Evolutionary conservation across 2,113 vertebrate genomes (phyloP).

Genomic region (Menidia beryllina): DNA sequence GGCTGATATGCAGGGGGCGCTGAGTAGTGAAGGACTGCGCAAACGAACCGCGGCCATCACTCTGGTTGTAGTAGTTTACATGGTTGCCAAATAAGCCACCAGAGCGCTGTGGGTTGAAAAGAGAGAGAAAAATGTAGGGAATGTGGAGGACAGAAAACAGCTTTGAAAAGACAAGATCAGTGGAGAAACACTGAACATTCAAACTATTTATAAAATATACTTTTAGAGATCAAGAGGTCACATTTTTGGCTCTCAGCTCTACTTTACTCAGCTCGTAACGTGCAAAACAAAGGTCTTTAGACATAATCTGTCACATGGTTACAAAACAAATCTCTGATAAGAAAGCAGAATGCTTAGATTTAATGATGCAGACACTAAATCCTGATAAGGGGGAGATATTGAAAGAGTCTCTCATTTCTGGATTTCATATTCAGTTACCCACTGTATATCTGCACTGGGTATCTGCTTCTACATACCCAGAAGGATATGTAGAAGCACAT

Average conservation of each 20-base stretch:
- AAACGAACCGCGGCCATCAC: slow-evolving; percentile 88
- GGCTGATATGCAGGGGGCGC: slow-evolving; percentile 95
- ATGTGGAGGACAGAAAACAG: background rate
- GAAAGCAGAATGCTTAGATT: background rate
- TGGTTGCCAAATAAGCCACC: slow-evolving; percentile 98
- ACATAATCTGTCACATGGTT: no score
- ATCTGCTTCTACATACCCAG: no score
- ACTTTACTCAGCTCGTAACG: slow-evolving; percentile 33
- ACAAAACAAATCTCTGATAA: background rate
- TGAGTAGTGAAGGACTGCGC: slow-evolving; percentile 97
- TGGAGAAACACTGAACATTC: background rate
- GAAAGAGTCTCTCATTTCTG: background rate
- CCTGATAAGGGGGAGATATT: background rate
- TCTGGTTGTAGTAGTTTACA: slow-evolving; percentile 95
- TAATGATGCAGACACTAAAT: background rate
- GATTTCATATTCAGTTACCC: background rate
- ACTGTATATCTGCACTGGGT: no score
- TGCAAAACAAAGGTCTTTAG: slow-evolving; percentile 32
- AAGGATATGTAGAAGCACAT: background rate
- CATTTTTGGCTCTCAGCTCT: slow-evolving; percentile 21
- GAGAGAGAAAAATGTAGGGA: background rate
- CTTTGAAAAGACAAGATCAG: background rate
- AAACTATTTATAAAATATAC: no score
- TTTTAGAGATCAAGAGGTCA: background rate
- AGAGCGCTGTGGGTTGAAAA: slow-evolving; percentile 82